Base-by-base conservation (phyloP, 2,888 invertebrate species). In the Hoplodrina ambigua region DNA sequence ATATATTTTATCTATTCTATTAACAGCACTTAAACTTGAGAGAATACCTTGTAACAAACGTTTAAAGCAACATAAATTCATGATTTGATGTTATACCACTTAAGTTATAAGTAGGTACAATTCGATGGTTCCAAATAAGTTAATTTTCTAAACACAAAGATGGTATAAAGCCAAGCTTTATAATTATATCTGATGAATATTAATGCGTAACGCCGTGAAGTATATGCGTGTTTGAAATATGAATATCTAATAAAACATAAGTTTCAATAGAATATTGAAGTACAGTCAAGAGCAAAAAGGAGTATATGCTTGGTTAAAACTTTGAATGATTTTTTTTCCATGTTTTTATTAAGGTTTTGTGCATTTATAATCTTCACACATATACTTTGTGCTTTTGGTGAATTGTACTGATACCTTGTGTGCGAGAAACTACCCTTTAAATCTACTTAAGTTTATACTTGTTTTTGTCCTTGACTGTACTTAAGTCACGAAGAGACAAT, bases 401-500 rank as follows among this genome's bases (percentile, higher is more conserved):
- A 46, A 46, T 17, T 3, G 44, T 44, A 44, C 15, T 1, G 15
- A 44, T 44, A 44, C 1, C 15, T 46, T 2, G 5, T 5, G 2
- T 17, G 46, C 17, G 4, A 17, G 44, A 46, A 17, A 46, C 17
- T 50, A 1, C 19, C 8, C 11, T 50, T 19, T 50, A 13, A 19
- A 59, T 49, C n/a, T 59, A 44, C 17, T 6, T 63, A 49, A 49
- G 11, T 13, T 4, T n/a, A 37, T 46, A 33, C 15, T 46, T 25
- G 20, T 25, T 15, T 52, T 58, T 20, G 52, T 25, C 11, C 6
- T 1, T 17, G 50, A 64, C 64, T 72, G 71, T 72, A 66, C 69
- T 59, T 83, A 65, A 75, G 84, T 72, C 81, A 83, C 76, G 82
- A 82, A 76, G 78, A 88, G 85, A 89, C 92, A 92, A 93, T 93